Evolutionary conservation across 2,113 vertebrate genomes (phyloP).

Genomic region (Cyanistes caeruleus): DNA sequence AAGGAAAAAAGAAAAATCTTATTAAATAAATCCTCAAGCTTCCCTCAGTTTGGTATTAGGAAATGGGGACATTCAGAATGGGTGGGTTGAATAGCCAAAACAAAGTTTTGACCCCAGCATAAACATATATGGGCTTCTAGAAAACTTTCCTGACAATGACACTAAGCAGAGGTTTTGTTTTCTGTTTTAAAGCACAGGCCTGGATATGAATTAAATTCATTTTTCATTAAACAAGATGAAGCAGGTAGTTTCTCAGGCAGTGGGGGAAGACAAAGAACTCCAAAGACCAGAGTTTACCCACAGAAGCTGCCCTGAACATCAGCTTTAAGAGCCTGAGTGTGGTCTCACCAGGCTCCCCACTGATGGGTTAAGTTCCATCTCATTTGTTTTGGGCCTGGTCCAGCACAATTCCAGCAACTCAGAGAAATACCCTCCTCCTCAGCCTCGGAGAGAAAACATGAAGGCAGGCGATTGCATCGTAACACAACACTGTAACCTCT

Average conservation of each 20-base stretch:
- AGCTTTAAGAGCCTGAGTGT: not conserved
- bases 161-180: not conserved
- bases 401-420: slow-evolving; percentile 5
- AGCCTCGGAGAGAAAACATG: not conserved
- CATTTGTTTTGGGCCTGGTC: slow-evolving; percentile 48
- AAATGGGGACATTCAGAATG: not conserved
- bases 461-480: not conserved
- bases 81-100: not conserved
- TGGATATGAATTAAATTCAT: not conserved
- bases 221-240: not conserved
- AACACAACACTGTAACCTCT: slow-evolving; percentile 14
- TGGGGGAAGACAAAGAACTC: not conserved
- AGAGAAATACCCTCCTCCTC: not conserved
- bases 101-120: not conserved
- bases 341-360: not conserved
- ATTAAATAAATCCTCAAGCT: not conserved
- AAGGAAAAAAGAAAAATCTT: not conserved
- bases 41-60: not conserved
- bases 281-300: not conserved
- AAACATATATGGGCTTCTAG: not conserved
- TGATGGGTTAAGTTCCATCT: slow-evolving; percentile 35
- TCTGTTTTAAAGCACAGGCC: not conserved
- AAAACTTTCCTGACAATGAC: not conserved
- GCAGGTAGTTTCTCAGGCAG: not conserved
- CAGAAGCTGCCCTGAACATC: not conserved